Conservation (phyloP, 2,888 invertebrate species). For the Conops quadrifasciatus region DNA sequence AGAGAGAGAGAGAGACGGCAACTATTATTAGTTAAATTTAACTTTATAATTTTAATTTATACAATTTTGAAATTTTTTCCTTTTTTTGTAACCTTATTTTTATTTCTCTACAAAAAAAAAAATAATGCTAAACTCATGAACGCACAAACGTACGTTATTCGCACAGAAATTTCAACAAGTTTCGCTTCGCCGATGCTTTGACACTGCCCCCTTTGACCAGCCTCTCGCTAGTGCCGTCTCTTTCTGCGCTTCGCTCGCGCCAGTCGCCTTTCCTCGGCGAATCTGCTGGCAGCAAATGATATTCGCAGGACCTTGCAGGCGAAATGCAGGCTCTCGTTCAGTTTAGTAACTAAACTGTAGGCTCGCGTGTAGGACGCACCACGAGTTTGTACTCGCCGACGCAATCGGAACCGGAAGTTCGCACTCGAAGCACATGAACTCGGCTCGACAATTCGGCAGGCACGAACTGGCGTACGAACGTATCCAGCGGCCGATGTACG, state of each 20-base stretch:
- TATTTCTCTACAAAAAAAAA: too few relatives aligned
- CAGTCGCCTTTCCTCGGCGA: slow-evolving; percentile 14
- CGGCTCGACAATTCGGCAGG: background rate
- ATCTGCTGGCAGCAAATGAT: slow-evolving; percentile 28
- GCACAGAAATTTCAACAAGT: slow-evolving; percentile 14
- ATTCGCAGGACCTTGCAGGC: slow-evolving; percentile 31
- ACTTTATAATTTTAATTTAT: too few relatives aligned
- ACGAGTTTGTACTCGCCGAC: slow-evolving; percentile 26
- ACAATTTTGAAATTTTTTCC: too few relatives aligned
- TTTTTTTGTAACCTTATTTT: too few relatives aligned
- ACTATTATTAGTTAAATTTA: too few relatives aligned
- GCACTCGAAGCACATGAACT: background rate
- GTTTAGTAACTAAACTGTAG: slow-evolving; percentile 60
- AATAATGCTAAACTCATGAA: too few relatives aligned
- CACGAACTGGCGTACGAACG: slow-evolving; percentile 5
- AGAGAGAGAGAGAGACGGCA: too few relatives aligned
- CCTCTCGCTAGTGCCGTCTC: slow-evolving; percentile 29
- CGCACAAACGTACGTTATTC: background rate
- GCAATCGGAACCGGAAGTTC: background rate
- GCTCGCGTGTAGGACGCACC: slow-evolving; percentile 56
- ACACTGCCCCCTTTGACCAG: slow-evolving; percentile 28
- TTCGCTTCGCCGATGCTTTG: background rate
- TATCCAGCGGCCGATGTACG: slow-evolving; percentile 4
- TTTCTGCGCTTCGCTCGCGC: slow-evolving; percentile 16
- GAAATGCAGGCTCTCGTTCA: slow-evolving; percentile 28